Evolutionary conservation across 2,888 invertebrate genomes (phyloP).

Genomic region (Dynastes tityus): DNA sequence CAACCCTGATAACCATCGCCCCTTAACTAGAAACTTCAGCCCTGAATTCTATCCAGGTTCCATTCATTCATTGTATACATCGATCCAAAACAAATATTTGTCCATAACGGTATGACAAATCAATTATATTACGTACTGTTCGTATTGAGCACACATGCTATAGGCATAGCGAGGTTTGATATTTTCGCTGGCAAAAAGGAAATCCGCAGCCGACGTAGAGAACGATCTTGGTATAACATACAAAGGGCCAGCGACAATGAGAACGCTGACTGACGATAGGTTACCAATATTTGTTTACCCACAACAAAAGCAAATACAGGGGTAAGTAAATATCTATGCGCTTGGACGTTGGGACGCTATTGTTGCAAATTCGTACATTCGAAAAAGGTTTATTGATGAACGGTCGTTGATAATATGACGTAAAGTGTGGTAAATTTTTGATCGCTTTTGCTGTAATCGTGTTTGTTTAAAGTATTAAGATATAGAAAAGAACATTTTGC

Average conservation of each 20-base stretch:
- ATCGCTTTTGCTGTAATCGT: background rate
- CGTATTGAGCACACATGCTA: background rate
- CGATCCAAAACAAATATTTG: slow-evolving; percentile 49
- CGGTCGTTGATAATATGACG: slow-evolving; percentile 8
- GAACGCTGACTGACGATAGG: background rate
- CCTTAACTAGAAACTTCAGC: background rate
- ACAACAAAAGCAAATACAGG: slow-evolving; percentile 25
- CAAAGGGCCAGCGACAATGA: background rate
- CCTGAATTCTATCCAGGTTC: background rate
- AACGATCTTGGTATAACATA: background rate
- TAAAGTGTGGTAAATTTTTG: slow-evolving; percentile 18
- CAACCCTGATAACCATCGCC: too few species aligned
- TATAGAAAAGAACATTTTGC: background rate
- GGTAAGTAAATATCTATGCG: too few species aligned
- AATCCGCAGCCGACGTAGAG: background rate
- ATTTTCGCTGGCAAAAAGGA: background rate
- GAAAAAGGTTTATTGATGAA: background rate
- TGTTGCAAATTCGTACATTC: background rate
- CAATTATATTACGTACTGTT: slow-evolving; percentile 45
- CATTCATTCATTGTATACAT: background rate
- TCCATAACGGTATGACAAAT: slow-evolving; percentile 50
- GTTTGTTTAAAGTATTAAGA: slow-evolving; percentile 12
- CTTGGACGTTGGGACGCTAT: too few species aligned
- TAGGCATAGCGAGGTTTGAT: too few species aligned
- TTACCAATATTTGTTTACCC: slow-evolving; percentile 38